phyloP scores from a whole-genome alignment of 2,113 vertebrate genomes.

The Theristicus caerulescens region DNA sequence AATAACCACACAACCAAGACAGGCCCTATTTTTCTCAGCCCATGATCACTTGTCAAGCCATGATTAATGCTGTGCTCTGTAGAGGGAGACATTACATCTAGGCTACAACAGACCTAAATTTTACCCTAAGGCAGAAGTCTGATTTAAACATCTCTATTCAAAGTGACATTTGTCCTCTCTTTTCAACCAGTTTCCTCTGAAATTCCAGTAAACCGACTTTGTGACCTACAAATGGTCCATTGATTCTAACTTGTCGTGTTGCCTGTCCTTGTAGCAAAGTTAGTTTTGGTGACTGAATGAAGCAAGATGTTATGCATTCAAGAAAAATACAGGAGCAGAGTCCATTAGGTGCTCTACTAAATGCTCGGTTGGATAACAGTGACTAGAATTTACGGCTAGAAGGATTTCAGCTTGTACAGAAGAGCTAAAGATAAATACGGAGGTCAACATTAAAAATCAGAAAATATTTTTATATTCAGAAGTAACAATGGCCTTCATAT shows the following conservation, averaged over 20 bases:
- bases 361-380: conserved; percentile 69
- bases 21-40: conserved; percentile 69
- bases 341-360: conserved; percentile 85
- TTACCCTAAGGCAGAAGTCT: conserved; percentile 83
- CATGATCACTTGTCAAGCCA: conserved; percentile 73
- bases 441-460: conserved; percentile 33
- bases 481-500: conserved; percentile 32
- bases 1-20: conserved; percentile 68
- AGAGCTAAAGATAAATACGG: conserved; percentile 1
- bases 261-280: conserved; percentile 62
- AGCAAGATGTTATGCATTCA: conserved; percentile 75
- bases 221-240: conserved; percentile 79
- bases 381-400: not conserved
- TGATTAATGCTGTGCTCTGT: conserved; percentile 83
- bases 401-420: conserved; percentile 28
- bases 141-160: conserved; percentile 87
- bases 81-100: conserved; percentile 81
- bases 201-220: conserved; percentile 86
- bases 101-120: conserved; percentile 82
- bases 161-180: conserved; percentile 86
- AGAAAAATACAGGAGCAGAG: conserved; percentile 70
- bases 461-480: conserved; percentile 17
- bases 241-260: conserved; percentile 75
- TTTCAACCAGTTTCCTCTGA: conserved; percentile 85
- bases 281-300: conserved; percentile 69